Conservation (phyloP, 2,113 vertebrate species). For the Progne subis region DNA sequence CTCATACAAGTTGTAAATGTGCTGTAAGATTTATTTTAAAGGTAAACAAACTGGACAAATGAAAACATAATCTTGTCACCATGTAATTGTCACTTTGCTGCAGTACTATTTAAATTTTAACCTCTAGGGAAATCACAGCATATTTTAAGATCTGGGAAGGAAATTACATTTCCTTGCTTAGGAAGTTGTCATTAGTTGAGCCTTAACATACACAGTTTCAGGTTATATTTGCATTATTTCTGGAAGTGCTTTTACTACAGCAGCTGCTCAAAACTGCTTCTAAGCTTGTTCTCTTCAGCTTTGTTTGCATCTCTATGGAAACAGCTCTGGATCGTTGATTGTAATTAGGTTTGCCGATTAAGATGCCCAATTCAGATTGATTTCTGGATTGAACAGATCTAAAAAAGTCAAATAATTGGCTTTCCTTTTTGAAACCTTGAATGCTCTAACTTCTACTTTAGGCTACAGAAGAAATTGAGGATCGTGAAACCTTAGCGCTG, state of each 20-base stretch:
- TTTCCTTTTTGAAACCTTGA: neutral
- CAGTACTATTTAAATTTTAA: neutral
- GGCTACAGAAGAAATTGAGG: constrained; percentile 96
- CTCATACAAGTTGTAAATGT: neutral
- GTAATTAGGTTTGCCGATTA: neutral
- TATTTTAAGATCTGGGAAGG: neutral
- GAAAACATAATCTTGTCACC: neutral
- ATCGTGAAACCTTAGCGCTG: constrained; percentile 92
- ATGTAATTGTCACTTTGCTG: neutral
- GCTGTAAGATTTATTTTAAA: neutral
- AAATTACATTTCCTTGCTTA: neutral
- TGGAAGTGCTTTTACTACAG: neutral
- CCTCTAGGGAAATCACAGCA: neutral
- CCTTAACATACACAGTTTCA: neutral
- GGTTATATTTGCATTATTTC: neutral
- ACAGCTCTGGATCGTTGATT: neutral
- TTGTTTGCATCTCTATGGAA: neutral
- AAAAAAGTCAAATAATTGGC: neutral
- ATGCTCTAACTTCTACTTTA: constrained; percentile 29
- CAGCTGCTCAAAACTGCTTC: neutral
- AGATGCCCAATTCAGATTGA: neutral
- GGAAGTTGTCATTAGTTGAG: neutral
- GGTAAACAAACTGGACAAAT: neutral
- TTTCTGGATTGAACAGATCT: neutral
- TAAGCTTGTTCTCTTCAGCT: neutral